phyloP scores from a whole-genome alignment of 2,113 vertebrate species.

The Laticauda colubrina region DNA sequence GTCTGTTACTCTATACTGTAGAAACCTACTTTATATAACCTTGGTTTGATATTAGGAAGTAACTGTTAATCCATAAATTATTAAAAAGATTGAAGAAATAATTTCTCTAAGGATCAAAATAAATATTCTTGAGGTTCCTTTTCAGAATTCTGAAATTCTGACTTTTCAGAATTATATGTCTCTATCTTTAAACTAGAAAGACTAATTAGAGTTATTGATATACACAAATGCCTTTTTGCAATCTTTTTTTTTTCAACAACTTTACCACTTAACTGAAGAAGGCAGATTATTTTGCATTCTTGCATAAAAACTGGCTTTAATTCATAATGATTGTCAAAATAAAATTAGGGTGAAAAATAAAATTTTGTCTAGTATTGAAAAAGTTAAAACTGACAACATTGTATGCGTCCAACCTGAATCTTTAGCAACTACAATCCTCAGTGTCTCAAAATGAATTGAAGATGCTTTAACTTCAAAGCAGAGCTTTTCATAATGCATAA shows the following conservation, averaged over 20 bases:
- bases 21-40: background rate
- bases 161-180: slow-evolving; percentile 3
- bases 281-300: background rate
- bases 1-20: background rate
- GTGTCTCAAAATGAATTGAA: background rate
- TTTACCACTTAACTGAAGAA: background rate
- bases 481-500: background rate
- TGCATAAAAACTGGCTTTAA: background rate
- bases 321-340: background rate
- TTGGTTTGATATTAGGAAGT: slow-evolving; percentile 16
- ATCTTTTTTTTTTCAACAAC: background rate
- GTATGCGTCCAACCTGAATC: background rate
- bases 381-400: background rate
- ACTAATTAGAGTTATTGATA: slow-evolving; percentile 19
- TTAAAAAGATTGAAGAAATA: background rate
- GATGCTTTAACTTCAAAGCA: background rate
- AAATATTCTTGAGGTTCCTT: background rate
- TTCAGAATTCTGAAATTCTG: background rate
- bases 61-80: background rate
- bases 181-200: slow-evolving; percentile 23
- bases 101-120: slow-evolving; percentile 13
- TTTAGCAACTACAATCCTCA: background rate
- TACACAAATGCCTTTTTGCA: background rate
- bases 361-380: background rate
- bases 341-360: background rate